Evolutionary conservation across 2,888 invertebrate genomes (phyloP), one percentile per base, ranked within the genome.

Genomic region (Drosophila limbata): DNA sequence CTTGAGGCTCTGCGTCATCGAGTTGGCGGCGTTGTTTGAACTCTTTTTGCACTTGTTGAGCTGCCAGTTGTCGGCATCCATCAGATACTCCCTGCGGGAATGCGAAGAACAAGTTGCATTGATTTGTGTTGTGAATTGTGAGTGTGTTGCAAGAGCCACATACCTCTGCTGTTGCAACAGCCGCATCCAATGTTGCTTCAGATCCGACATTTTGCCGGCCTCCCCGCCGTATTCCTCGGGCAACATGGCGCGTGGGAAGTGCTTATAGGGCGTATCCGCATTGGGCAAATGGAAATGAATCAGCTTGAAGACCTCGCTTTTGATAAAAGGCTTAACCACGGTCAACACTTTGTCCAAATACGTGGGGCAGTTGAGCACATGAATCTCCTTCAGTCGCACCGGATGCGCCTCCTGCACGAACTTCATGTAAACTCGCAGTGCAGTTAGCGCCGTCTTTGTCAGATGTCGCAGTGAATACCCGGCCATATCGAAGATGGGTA

Each of bases 361-460:
- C 0, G 95, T 92, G 4, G 95, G 94, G 1, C 94, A 94, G 83
- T 96, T 96, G 19, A 96, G 91, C 4, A 96, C 90, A 86, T 96
- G 96, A 17, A 96, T 94, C 84, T 94, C 94, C 84, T 94, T 95
- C 66, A 96, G 90, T 33, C 94, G 93, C 15, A 95, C 94, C 0
- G 96, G 96, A 91, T 95, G 94, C 0, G 95, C 95, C 85, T 95
- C 95, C 94, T 96, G 96, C 50, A 95, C 94, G 81, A 95, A 95
- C 83, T 95, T 93, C 95, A 96, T 95, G 87, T 95, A 96, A 88
- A 95, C 95, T 53, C 95, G 94, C 21, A 96, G 88, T 39, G 95
- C 93, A 0, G 94, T 94, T 47, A 95, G 91, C 42, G 94, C 94
- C 3, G 95, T 92, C 92, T 94, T 95, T 9, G 95, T 93, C 31